Conservation (phyloP, 2,113 vertebrate genomes). For the Zingel zingel region DNA sequence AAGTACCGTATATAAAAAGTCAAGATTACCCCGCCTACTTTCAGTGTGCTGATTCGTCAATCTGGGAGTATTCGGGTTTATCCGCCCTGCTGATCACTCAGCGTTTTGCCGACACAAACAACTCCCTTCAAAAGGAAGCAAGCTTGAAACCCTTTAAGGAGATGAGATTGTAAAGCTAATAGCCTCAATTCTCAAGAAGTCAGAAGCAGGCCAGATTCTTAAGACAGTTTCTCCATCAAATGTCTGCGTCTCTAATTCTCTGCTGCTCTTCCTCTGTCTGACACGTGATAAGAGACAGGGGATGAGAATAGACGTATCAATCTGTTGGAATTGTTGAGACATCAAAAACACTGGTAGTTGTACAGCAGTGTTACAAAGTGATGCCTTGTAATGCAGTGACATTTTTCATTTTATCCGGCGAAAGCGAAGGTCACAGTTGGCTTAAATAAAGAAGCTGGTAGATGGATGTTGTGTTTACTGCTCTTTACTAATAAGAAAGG, state of each 20-base stretch:
- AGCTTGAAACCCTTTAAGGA: slow-evolving; percentile 54
- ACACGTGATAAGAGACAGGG: slow-evolving; percentile 28
- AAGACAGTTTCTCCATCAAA: slow-evolving; percentile 23
- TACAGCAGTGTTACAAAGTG: background rate
- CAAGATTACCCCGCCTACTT: slow-evolving; percentile 33
- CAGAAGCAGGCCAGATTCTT: slow-evolving; percentile 24
- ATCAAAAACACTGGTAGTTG: background rate
- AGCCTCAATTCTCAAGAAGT: slow-evolving; percentile 29
- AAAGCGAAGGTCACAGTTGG: background rate
- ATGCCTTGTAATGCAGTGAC: background rate
- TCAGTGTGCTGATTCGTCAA: slow-evolving; percentile 58
- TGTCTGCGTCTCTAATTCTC: slow-evolving; percentile 12
- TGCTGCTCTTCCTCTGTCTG: background rate
- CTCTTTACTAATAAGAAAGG: background rate
- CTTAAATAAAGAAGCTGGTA: background rate
- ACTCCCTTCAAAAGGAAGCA: slow-evolving; percentile 9
- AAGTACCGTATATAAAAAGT: slow-evolving; percentile 42
- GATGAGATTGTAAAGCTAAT: slow-evolving; percentile 43
- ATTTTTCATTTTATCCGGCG: background rate
- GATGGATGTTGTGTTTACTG: background rate
- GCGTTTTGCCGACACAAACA: slow-evolving; percentile 54
- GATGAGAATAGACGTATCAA: background rate
- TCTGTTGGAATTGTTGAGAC: background rate
- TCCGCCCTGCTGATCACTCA: slow-evolving; percentile 18
- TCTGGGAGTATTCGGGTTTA: slow-evolving; percentile 39